Base-by-base conservation (phyloP, 2,888 invertebrate genomes). In the Tetropium fuscum region DNA sequence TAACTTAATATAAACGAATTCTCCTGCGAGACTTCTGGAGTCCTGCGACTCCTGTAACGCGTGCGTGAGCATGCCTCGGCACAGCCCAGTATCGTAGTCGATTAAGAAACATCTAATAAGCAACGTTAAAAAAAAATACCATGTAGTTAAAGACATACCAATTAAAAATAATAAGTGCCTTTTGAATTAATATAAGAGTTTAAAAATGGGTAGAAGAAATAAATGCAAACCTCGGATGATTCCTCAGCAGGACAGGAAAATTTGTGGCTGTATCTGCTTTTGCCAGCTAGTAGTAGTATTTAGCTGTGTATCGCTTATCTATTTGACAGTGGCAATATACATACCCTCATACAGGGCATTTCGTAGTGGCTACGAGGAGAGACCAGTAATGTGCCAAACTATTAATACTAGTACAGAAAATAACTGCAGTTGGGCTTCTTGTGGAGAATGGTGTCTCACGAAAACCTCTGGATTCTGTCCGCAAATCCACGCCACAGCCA, bases 361-460 rank as follows among this genome's bases (percentile, higher is more conserved):
- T 79, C 86, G 87, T 73, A 88, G 89, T 43, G 90, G 90, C 41
- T 89, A 89, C 74, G 88, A 89, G 64, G 81, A 83, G 47, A 80
- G 79, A 65, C 85, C 85, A 53, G 86, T 87, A 66, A 88, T 88
- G 87, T 88, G 88, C 82, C 89, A 90, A 83, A 90, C 91, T 6
- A 84, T 88, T 61, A 87, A 89, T 72, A 86, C 87, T 47, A 87
- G 87, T 69, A 84, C 88, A 81, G 85, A 87, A 66, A 88, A 88
- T 80, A 88, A 88, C 76, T 90, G 89, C 75, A 85, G 84, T 41
- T 90, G 90, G 90, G 88, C 89, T 7, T 90, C 90, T 34, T 91
- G 91, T 78, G 89, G 90, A 19, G 91, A 91, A 78, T 92, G 91
- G 91, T 91, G 91, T 72, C 81, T 91, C 65, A 91, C 91, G 15